Percentiles rank a stretch among this genome's conserved stretches.
Conservation (phyloP, 1,140 invertebrate species). For the Sycophaga agraensis region DNA sequence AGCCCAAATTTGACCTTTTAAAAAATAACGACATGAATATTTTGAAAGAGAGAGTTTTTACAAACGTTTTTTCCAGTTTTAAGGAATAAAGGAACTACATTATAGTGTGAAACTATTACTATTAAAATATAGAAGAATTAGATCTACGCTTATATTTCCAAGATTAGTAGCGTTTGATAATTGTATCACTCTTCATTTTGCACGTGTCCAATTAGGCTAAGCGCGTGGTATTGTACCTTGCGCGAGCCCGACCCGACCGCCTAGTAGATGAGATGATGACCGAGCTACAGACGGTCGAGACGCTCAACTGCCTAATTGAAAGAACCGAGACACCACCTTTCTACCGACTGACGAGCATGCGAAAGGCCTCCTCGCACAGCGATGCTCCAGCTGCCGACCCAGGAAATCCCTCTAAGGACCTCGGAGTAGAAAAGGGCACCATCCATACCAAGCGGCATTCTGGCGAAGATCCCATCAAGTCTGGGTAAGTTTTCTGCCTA, state of each 20-base stretch:
- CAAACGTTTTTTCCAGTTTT: no score
- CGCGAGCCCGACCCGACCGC: constrained; percentile 83
- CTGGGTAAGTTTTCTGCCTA: constrained; percentile 60
- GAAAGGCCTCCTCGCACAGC: constrained; percentile 86
- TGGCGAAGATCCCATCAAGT: constrained; percentile 83
- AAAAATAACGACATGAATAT: no score
- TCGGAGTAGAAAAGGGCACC: constrained; percentile 84
- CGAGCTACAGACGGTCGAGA: constrained; percentile 95
- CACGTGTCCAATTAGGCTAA: constrained; percentile 79
- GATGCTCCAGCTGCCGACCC: constrained; percentile 64
- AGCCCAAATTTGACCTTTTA: no score
- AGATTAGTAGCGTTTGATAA: no score
- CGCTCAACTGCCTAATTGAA: constrained; percentile 91
- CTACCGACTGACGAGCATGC: constrained; percentile 87
- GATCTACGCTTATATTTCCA: no score
- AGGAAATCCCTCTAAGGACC: constrained; percentile 56
- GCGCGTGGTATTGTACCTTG: constrained; percentile 89
- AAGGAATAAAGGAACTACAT: no score
- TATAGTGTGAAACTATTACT: no score
- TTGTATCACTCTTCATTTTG: no score
- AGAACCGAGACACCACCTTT: constrained; percentile 96
- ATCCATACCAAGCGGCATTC: constrained; percentile 96
- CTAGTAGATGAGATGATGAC: constrained; percentile 96
- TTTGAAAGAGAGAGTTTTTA: no score
- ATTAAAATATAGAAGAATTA: no score